Conservation (phyloP, 2,888 invertebrate genomes). For the Dicycla oo region DNA sequence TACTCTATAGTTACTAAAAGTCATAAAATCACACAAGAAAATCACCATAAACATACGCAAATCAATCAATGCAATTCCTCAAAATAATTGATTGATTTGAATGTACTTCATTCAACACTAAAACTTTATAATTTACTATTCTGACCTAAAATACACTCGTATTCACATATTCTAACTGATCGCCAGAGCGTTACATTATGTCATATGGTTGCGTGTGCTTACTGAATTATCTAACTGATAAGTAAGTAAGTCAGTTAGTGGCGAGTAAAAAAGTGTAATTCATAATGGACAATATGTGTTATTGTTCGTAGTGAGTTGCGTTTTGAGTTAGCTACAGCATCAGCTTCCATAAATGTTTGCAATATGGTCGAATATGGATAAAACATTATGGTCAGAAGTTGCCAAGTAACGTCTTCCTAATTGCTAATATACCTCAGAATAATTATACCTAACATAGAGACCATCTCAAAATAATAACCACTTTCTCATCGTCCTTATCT, state of each 20-base stretch:
- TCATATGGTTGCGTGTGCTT: slow-evolving; percentile 64
- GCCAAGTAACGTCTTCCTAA: not conserved
- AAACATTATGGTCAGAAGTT: not conserved
- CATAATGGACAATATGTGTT: slow-evolving; percentile 46
- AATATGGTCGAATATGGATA: not conserved
- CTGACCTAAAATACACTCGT: slow-evolving; percentile 66
- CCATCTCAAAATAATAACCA: not conserved
- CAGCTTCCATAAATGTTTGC: not conserved
- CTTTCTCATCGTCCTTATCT: not conserved
- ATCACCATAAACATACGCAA: not conserved
- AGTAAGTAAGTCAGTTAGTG: slow-evolving; percentile 31
- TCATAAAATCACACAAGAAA: not conserved
- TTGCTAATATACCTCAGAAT: not conserved
- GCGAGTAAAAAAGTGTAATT: slow-evolving; percentile 38
- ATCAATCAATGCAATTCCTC: too few species aligned
- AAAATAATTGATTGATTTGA: slow-evolving; percentile 13
- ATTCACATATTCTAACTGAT: slow-evolving; percentile 46
- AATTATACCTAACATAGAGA: not conserved
- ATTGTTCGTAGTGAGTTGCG: slow-evolving; percentile 16
- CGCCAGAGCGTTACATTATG: slow-evolving; percentile 64
- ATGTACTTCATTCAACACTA: slow-evolving; percentile 10
- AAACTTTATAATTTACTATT: slow-evolving; percentile 41
- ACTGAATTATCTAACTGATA: slow-evolving; percentile 61
- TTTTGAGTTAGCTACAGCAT: slow-evolving; percentile 1
- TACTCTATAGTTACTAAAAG: not conserved